Evolutionary conservation across 1,140 invertebrate genomes (phyloP), one percentile per base, ranked within the genome.

Genomic region (Anastatus disparis): DNA sequence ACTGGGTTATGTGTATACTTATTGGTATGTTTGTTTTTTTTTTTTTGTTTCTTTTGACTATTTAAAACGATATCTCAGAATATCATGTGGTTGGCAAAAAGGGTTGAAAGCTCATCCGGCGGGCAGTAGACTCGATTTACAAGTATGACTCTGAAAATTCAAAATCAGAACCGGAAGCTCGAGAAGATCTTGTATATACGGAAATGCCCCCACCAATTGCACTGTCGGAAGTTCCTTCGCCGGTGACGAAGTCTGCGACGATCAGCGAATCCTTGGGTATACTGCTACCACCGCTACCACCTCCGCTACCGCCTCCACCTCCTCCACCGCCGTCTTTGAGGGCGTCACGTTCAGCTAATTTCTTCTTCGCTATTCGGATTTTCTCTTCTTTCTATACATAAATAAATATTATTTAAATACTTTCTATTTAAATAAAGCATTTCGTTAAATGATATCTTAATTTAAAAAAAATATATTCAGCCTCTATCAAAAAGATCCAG

Each of bases 361-460:
- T 91, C 77, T 93, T 90, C 76, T 94, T 92, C 71, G 96, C 84
- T 52, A 91, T 84, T 42, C 91, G 90, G 48, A 97, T 95, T 77
- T 93, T 93, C 76, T 96, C 94, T 84, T 96, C 94, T 88, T 96
- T 96, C 94, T 96, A 86, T 15, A n/a, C n/a, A 85, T n/a, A n/a
- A n/a, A n/a, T n/a, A n/a, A n/a, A n/a, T n/a, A n/a, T n/a, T n/a
- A n/a, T n/a, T n/a, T n/a, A n/a, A n/a, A n/a, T n/a, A n/a, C n/a
- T n/a, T n/a, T n/a, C n/a, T n/a, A n/a, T n/a, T n/a, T n/a, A n/a
- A n/a, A n/a, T n/a, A n/a, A n/a, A n/a, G n/a, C n/a, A n/a, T n/a
- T n/a, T n/a, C n/a, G n/a, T n/a, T n/a, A n/a, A n/a, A n/a, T n/a
- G n/a, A n/a, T n/a, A n/a, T n/a, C n/a, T n/a, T n/a, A n/a, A n/a